Evolutionary conservation across 92 coral and sea anemone species (phyloP), one percentile per base, ranked within the genome.

Genomic region (Epizoanthus stellaris): DNA sequence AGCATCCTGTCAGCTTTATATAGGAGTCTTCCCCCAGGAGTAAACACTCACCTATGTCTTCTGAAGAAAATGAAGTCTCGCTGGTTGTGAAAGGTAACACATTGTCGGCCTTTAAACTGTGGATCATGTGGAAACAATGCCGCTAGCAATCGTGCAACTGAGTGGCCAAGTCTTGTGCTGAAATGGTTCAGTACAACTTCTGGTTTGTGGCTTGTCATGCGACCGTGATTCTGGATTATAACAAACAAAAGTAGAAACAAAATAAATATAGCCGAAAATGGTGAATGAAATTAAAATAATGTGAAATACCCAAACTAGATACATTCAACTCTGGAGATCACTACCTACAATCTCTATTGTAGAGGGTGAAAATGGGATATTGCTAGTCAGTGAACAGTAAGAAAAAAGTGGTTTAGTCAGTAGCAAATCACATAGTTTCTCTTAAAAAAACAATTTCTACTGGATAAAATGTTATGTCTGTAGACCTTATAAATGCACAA

Each of bases 1-100:
- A 30, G 52, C 1, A 45, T 45, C 52, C 9, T 5, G 10, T 45
- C 52, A 45, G 12, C 25, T 19, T 75, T 7, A 53, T 11, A 42
- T 47, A 6, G 80, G 6, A 53, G 1, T 14, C 6, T 79, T 79
- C 77, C 59, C 34, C 21, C 64, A 39, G 40, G n/a, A 76, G 17
- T 19, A 42, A 38, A 66, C 53, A 57, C 79, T 61, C 88, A 96
- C 98, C 98, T 94, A 74, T 96, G 98, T 42, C 91, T 90, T 81
- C 98, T 91, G 70, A 96, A 96, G 87, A 96, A 96, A 77, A 96
- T 91, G 72, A 91, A 96, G 80, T 96, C 98, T 61, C 98, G 88
- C 80, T 96, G 98, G 73, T 96, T 96, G 63, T 96, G 98, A 82
- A 96, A 96, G 2, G 98, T 96, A 20, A 93, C 98, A 67, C 98